phyloP scores from a whole-genome alignment of 1,140 invertebrate genomes.

The Monochamus saltuarius region DNA sequence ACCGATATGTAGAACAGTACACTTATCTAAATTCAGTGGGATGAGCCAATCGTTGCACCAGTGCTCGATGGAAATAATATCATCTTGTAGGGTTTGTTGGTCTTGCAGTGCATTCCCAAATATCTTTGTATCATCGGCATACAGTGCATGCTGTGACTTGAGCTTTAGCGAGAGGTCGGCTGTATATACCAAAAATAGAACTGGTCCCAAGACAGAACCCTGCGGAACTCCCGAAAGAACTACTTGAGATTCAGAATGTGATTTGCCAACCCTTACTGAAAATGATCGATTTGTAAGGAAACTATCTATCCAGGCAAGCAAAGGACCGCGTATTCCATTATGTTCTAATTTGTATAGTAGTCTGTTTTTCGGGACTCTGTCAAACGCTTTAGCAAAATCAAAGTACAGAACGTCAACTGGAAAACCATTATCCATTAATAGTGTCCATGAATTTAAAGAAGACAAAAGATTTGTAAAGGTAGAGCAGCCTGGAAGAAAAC shows the following conservation, averaged over 20 bases:
- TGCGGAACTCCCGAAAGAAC: slow-evolving; percentile 16
- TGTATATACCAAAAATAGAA: slow-evolving; percentile 12
- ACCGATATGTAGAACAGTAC: too few relatives aligned
- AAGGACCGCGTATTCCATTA: slow-evolving; percentile 7
- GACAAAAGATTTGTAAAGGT: slow-evolving; percentile 3
- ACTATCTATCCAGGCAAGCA: slow-evolving; percentile 9
- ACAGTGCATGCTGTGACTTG: too few relatives aligned
- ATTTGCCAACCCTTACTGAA: slow-evolving; percentile 1
- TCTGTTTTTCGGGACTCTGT: slow-evolving; percentile 3
- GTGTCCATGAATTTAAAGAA: neutral
- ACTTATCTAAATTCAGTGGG: too few relatives aligned
- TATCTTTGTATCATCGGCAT: too few relatives aligned
- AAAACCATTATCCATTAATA: neutral
- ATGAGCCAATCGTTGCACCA: too few relatives aligned
- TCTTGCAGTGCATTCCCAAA: too few relatives aligned
- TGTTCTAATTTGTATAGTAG: slow-evolving; percentile 16
- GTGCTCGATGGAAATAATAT: too few relatives aligned
- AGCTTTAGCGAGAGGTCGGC: slow-evolving; percentile 5
- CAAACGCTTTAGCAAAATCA: slow-evolving; percentile 16
- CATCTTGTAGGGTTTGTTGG: too few relatives aligned
- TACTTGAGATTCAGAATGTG: slow-evolving; percentile 2
- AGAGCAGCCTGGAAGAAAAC: too few relatives aligned
- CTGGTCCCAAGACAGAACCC: slow-evolving; percentile 17
- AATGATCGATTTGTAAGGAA: slow-evolving; percentile 6
- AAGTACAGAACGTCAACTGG: slow-evolving; percentile 17